These are phyloP conservation scores for Dryadula phaetusa DNA, from an alignment of 2,888 invertebrate species.

Conservation along the genomic window DNA sequence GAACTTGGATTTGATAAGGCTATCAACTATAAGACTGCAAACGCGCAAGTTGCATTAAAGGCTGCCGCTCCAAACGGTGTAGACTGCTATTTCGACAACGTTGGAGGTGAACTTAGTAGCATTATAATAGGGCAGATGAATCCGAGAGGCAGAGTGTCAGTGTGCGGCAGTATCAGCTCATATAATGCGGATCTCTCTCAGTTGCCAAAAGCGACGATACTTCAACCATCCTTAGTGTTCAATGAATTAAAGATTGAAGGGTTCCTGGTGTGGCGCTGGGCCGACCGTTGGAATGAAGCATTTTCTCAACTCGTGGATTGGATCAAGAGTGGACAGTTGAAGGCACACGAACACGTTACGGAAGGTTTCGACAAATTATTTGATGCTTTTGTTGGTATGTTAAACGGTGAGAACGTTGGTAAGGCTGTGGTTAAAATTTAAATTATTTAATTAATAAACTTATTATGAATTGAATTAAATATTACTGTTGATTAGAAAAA, in stretches of 20 bases:
- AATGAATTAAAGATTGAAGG: conserved; percentile 87
- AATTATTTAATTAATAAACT: conserved; percentile 36
- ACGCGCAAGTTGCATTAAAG: conserved; percentile 79
- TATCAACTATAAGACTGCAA: conserved; percentile 87
- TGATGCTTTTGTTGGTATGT: conserved; percentile 86
- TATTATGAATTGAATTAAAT: too few species aligned
- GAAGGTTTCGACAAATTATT: conserved; percentile 88
- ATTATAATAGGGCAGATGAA: conserved; percentile 85
- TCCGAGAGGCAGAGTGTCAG: conserved; percentile 53
- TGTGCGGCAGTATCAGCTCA: conserved; percentile 65
- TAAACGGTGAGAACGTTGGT: conserved; percentile 86
- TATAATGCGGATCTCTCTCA: conserved; percentile 61
- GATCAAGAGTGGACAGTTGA: conserved; percentile 87
- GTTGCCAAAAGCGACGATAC: conserved; percentile 63
- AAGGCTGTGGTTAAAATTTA: conserved; percentile 87
- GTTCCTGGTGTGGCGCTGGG: conserved; percentile 81
- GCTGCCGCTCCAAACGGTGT: conserved; percentile 86
- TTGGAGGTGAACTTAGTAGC: conserved; percentile 86
- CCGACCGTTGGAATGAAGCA: conserved; percentile 83
- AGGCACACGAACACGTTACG: conserved; percentile 86
- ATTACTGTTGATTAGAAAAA: too few species aligned
- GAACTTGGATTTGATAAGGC: conserved; percentile 87
- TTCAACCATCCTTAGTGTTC: conserved; percentile 83
- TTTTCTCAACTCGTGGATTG: conserved; percentile 83
- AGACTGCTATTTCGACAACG: conserved; percentile 90